phyloP scores from a whole-genome alignment of 1,140 invertebrate species.

The Drosophila lacertosa region DNA sequence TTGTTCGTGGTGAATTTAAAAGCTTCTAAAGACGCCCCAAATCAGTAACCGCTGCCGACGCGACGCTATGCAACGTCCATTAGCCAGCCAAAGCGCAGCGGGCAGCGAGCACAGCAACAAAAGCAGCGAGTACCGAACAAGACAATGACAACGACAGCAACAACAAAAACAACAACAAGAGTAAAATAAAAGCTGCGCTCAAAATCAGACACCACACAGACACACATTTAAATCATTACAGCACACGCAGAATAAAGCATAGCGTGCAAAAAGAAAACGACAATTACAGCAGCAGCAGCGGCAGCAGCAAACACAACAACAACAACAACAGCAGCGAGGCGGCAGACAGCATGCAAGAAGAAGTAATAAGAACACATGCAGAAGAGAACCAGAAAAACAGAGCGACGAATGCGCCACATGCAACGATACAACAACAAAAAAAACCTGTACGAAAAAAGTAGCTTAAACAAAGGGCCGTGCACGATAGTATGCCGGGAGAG shows the following conservation, averaged over 20 bases:
- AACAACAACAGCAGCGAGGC: slow-evolving; percentile 31
- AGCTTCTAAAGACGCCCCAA: slow-evolving; percentile 35
- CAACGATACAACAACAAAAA: slow-evolving; percentile 63
- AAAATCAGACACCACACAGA: slow-evolving; percentile 66
- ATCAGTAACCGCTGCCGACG: slow-evolving; percentile 24
- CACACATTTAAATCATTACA: slow-evolving; percentile 63
- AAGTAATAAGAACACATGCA: slow-evolving; percentile 45
- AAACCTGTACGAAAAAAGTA: slow-evolving; percentile 47
- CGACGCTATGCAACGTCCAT: too few species aligned
- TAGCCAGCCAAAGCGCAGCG: slow-evolving; percentile 26
- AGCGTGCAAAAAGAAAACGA: slow-evolving; percentile 41
- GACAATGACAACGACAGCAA: slow-evolving; percentile 20
- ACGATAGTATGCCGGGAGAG: background rate
- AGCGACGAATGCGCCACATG: slow-evolving; percentile 68
- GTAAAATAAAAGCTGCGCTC: slow-evolving; percentile 64
- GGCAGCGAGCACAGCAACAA: slow-evolving; percentile 16
- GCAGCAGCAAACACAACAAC: slow-evolving; percentile 19
- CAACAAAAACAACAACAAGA: slow-evolving; percentile 21
- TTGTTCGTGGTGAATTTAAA: slow-evolving; percentile 29
- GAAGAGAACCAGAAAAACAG: slow-evolving; percentile 35
- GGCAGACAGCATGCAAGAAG: slow-evolving; percentile 27
- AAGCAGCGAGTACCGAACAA: slow-evolving; percentile 38
- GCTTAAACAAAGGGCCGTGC: slow-evolving; percentile 41
- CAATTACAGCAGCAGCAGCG: slow-evolving; percentile 42
- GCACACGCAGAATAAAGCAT: slow-evolving; percentile 45